Base-by-base conservation (phyloP, 2,113 vertebrate genomes). In the Ptychochromis oligacanthus region DNA sequence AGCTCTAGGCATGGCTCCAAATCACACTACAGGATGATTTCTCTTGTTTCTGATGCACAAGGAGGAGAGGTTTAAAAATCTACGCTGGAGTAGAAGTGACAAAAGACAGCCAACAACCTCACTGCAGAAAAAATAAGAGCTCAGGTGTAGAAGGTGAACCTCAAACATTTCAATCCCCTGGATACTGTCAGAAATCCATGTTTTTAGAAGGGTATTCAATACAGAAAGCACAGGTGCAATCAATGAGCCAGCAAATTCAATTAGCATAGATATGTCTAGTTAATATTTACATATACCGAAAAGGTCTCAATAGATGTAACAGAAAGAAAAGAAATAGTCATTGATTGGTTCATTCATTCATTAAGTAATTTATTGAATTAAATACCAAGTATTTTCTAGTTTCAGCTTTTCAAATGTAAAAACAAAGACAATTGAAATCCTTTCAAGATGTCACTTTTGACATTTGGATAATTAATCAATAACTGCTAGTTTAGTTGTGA, bases 1-100 rank as follows among this genome's bases (percentile, higher is more conserved):
- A 34, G 26, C 67, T 54, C 24, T 26, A 49, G 24, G 43, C 1
- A 1, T 0, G 0, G 17, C 20, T 72, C 67, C 46, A 72, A 34
- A 54, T n/a, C 67, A 72, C 26, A 72, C 43, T n/a, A 54, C 4
- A 31, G 26, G 0, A 28, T 72, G 6, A 36, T 8, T 36, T 6
- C 36, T 36, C 36, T 36, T 36, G 8, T 7, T 36, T 36, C 36
- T 36, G 36, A 36, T 5, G 36, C 36, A 36, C 36, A 36, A 2
- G 5, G 36, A 72, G 0, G 6, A 52, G 10, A 72, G 46, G 2
- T 34, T 72, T 54, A 72, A 54, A 31, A 54, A 72, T n/a, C 26
- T 14, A 72, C 11, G 24, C 17, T 0, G 6, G 24, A 20, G 64
- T 17, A 18, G 64, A 40, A 17, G 18, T 49, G 40, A 49, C 0